Evolutionary conservation across 2,888 invertebrate genomes (phyloP).

Genomic region (Augochlorella aurata): DNA sequence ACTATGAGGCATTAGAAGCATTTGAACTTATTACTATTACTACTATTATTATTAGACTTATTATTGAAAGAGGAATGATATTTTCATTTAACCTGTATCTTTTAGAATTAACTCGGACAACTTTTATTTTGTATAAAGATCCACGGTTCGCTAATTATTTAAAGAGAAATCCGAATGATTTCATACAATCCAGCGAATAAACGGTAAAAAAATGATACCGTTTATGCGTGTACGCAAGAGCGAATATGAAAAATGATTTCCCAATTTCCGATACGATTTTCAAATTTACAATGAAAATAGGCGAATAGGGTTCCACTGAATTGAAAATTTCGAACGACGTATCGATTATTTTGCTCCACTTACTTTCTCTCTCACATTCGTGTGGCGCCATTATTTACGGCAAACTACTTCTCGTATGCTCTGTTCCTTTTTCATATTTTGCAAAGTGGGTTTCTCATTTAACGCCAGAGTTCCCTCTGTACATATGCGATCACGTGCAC

Average conservation of each 20-base stretch:
- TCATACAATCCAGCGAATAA: neutral
- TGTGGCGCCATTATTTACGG: conserved; percentile 30
- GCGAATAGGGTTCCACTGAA: neutral
- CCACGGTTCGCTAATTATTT: no score
- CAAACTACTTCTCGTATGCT: conserved; percentile 20
- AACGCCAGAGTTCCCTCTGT: conserved; percentile 16
- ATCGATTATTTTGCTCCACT: conserved; percentile 28
- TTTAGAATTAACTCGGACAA: no score
- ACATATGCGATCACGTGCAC: conserved; percentile 19
- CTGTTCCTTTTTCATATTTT: conserved; percentile 38
- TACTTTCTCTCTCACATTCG: conserved; percentile 34
- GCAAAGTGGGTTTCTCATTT: conserved; percentile 46
- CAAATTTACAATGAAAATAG: neutral
- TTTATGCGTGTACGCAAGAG: neutral
- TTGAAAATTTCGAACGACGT: conserved; percentile 27
- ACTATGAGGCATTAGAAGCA: no score
- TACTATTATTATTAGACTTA: no score
- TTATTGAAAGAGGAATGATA: no score
- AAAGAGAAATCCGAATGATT: no score
- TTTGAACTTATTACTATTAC: no score
- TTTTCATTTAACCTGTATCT: no score
- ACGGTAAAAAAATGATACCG: neutral
- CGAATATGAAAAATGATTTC: neutral
- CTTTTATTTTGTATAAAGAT: no score
- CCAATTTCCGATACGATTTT: neutral